phyloP scores from a whole-genome alignment of 1,140 invertebrate genomes.

The Drosophila subpulchrella region DNA sequence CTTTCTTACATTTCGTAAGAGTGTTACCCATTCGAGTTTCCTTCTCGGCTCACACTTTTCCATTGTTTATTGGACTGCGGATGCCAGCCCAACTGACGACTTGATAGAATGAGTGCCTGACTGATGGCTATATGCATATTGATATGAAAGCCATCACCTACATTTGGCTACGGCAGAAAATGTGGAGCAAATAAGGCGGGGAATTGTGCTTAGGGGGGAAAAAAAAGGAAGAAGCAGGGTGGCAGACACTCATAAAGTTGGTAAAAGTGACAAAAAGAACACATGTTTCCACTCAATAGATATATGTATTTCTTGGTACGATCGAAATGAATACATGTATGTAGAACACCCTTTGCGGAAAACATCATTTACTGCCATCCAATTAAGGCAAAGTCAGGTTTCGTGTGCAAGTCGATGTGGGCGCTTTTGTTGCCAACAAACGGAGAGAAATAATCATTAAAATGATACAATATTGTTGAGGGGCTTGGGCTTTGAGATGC shows the following conservation, averaged over 20 bases:
- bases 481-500: slow-evolving; percentile 9
- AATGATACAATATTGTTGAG: slow-evolving; percentile 10
- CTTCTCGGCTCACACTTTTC: slow-evolving; percentile 11
- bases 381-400: slow-evolving; percentile 73
- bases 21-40: slow-evolving; percentile 16
- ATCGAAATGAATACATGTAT: slow-evolving; percentile 16
- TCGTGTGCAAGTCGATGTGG: slow-evolving; percentile 42
- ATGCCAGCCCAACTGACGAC: slow-evolving; percentile 49
- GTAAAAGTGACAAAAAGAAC: slow-evolving; percentile 36
- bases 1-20: slow-evolving; percentile 27
- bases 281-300: slow-evolving; percentile 48
- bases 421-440: slow-evolving; percentile 56
- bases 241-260: slow-evolving; percentile 38
- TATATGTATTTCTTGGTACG: slow-evolving; percentile 13
- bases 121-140: slow-evolving; percentile 70
- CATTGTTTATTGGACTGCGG: slow-evolving; percentile 64
- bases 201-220: slow-evolving; percentile 27
- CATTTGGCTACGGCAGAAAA: slow-evolving; percentile 36
- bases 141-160: slow-evolving; percentile 70
- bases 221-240: not conserved
- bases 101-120: slow-evolving; percentile 60
- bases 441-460: slow-evolving; percentile 31
- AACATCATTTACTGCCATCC: slow-evolving; percentile 69
- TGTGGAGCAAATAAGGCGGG: slow-evolving; percentile 61
- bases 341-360: slow-evolving; percentile 70